A percentile compares a stretch with the other conserved stretches of the same genome.
These are phyloP conservation scores for Elmis aenea DNA, from an alignment of 2,888 invertebrate genomes.

Conservation along the genomic window DNA sequence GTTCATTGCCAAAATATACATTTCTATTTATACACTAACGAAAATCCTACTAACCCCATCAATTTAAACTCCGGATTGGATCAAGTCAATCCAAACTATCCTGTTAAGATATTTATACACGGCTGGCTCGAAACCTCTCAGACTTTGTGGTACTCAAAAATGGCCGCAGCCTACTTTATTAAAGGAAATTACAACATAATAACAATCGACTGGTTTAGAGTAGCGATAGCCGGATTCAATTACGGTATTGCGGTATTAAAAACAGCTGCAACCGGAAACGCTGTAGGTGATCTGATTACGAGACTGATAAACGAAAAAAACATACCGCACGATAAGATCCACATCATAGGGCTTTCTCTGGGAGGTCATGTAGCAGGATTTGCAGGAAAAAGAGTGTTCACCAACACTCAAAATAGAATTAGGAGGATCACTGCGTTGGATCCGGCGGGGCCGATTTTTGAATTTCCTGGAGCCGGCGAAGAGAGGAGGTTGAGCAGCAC, in stretches of 20 bases:
- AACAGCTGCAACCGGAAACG: slow-evolving; percentile 29
- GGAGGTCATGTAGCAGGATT: slow-evolving; percentile 38
- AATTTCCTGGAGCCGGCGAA: slow-evolving; percentile 32
- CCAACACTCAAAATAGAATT: slow-evolving; percentile 29
- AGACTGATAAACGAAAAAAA: slow-evolving; percentile 15
- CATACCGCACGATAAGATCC: slow-evolving; percentile 25
- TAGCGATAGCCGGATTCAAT: slow-evolving; percentile 27
- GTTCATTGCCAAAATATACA: no score
- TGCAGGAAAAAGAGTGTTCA: slow-evolving; percentile 31
- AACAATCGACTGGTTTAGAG: slow-evolving; percentile 48
- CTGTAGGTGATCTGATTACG: slow-evolving; percentile 32
- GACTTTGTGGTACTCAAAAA: slow-evolving; percentile 34
- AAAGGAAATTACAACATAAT: slow-evolving; percentile 48
- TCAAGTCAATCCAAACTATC: slow-evolving; percentile 1
- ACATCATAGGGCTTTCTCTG: slow-evolving; percentile 41
- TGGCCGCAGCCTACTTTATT: slow-evolving; percentile 44
- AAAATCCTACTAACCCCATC: no score
- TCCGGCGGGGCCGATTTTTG: slow-evolving; percentile 52
- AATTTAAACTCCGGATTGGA: neutral
- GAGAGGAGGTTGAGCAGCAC: slow-evolving; percentile 50
- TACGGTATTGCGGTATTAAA: slow-evolving; percentile 29
- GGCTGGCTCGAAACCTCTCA: slow-evolving; percentile 47
- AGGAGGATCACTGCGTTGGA: slow-evolving; percentile 50
- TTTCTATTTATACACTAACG: slow-evolving; percentile 10
- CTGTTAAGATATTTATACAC: slow-evolving; percentile 43